Evolutionary conservation across 2,888 invertebrate genomes (phyloP).

Genomic region (Megastigmus dorsalis): DNA sequence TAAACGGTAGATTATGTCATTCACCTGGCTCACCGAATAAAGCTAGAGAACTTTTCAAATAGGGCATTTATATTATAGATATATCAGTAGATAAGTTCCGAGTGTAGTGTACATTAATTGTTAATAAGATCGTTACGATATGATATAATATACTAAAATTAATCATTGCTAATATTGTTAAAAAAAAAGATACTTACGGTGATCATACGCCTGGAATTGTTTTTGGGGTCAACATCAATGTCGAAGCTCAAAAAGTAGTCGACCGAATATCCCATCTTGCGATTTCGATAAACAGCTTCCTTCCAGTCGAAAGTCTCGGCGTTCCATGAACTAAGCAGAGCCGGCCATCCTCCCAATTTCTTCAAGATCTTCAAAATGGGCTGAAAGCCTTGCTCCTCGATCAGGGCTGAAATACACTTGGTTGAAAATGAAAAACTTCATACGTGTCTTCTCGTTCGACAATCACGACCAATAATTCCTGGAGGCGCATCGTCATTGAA

Average conservation of each 20-base stretch:
- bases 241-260: slow-evolving; percentile 92
- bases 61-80: too few relatives aligned
- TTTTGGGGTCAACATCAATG: slow-evolving; percentile 89
- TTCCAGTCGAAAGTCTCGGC: slow-evolving; percentile 84
- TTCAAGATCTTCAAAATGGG: slow-evolving; percentile 83
- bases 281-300: slow-evolving; percentile 85
- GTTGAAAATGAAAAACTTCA: slow-evolving; percentile 37
- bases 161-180: too few relatives aligned
- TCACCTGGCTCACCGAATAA: too few relatives aligned
- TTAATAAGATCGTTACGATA: too few relatives aligned
- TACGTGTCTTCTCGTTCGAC: not conserved
- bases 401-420: slow-evolving; percentile 78
- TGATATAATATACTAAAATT: too few relatives aligned
- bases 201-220: slow-evolving; percentile 86
- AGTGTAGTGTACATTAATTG: too few relatives aligned
- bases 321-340: slow-evolving; percentile 84
- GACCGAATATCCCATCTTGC: slow-evolving; percentile 86
- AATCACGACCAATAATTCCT: too few relatives aligned
- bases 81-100: too few relatives aligned
- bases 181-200: slow-evolving; percentile 83
- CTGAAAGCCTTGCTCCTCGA: slow-evolving; percentile 83
- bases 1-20: too few relatives aligned
- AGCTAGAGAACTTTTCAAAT: too few relatives aligned
- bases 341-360: slow-evolving; percentile 91
- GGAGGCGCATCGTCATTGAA: too few relatives aligned